Conservation (phyloP, 2,113 vertebrate species). For the Hippocampus mohnikei region DNA sequence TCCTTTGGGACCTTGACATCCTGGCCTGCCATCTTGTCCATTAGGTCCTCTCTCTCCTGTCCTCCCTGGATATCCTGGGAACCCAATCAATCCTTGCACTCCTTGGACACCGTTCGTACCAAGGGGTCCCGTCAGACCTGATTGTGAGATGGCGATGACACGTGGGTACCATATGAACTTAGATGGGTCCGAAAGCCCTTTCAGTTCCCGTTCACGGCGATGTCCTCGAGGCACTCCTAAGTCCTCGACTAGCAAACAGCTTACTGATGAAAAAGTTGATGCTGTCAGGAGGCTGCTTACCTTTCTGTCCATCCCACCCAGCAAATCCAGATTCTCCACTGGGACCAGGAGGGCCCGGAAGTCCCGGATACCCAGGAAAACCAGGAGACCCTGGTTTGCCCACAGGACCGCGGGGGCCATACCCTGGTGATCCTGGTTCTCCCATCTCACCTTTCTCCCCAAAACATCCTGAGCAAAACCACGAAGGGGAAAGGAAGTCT, state of each 20-base stretch:
- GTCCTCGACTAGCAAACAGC: not conserved
- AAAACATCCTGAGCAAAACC: conserved; percentile 40
- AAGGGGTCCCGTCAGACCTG: conserved; percentile 56
- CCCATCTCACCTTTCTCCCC: conserved; percentile 63
- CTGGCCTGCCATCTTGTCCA: conserved; percentile 55
- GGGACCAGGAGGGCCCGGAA: conserved; percentile 48
- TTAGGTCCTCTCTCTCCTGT: conserved; percentile 53
- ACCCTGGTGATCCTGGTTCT: conserved; percentile 28
- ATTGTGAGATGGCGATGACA: not conserved
- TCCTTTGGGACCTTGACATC: conserved; percentile 60
- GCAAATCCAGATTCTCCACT: conserved; percentile 50
- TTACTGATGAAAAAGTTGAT: not conserved
- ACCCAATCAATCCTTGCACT: conserved; percentile 42
- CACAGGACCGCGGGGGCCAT: conserved; percentile 46
- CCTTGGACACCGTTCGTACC: conserved; percentile 57
- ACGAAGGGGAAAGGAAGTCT: not conserved
- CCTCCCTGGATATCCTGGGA: conserved; percentile 43
- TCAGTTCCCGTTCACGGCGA: not conserved
- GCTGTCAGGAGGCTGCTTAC: conserved; percentile 28
- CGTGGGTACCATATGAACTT: not conserved
- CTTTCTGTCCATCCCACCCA: conserved; percentile 49
- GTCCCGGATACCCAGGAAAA: conserved; percentile 49
- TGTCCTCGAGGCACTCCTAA: not conserved
- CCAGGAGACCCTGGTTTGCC: conserved; percentile 62
- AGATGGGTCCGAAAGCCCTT: not conserved